phyloP scores from a whole-genome alignment of 2,888 invertebrate species.

The Helleia helle region DNA sequence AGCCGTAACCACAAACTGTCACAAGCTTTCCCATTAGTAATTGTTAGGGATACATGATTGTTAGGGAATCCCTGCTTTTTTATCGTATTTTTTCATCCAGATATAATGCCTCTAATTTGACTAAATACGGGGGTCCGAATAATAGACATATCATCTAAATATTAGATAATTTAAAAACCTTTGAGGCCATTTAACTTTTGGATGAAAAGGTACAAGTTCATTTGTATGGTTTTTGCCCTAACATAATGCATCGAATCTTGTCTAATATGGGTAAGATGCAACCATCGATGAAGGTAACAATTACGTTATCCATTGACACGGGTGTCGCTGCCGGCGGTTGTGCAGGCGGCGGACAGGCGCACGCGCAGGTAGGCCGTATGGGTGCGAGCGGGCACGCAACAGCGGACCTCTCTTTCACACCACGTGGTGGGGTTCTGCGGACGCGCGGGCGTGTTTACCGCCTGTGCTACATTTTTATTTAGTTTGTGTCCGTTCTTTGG shows the following conservation, averaged over 20 bases:
- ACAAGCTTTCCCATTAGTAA: too few relatives aligned
- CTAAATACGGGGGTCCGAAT: too few relatives aligned
- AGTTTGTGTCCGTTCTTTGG: slow-evolving; percentile 65
- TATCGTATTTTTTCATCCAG: too few relatives aligned
- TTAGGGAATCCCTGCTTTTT: too few relatives aligned
- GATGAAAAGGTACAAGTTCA: not conserved
- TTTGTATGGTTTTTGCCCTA: slow-evolving; percentile 5
- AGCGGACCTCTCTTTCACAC: slow-evolving; percentile 43
- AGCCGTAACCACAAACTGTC: slow-evolving; percentile 2
- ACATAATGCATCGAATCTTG: slow-evolving; percentile 9
- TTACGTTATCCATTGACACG: slow-evolving; percentile 65
- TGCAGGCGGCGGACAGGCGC: slow-evolving; percentile 53
- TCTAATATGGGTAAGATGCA: slow-evolving; percentile 18
- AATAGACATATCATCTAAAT: too few relatives aligned
- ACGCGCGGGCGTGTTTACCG: slow-evolving; percentile 59
- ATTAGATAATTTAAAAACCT: too few relatives aligned
- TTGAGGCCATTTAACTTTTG: not conserved
- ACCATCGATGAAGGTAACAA: slow-evolving; percentile 44
- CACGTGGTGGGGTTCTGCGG: slow-evolving; percentile 61
- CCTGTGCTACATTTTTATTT: slow-evolving; percentile 73
- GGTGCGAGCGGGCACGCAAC: slow-evolving; percentile 25
- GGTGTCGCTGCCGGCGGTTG: slow-evolving; percentile 55
- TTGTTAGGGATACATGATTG: too few relatives aligned
- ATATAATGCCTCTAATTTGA: too few relatives aligned
- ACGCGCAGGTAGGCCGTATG: slow-evolving; percentile 61